Evolutionary conservation across 2,797 vertebrate species (phyloP), one percentile per base, ranked within the genome.

Genomic region (Melanotaenia pygmaea): DNA sequence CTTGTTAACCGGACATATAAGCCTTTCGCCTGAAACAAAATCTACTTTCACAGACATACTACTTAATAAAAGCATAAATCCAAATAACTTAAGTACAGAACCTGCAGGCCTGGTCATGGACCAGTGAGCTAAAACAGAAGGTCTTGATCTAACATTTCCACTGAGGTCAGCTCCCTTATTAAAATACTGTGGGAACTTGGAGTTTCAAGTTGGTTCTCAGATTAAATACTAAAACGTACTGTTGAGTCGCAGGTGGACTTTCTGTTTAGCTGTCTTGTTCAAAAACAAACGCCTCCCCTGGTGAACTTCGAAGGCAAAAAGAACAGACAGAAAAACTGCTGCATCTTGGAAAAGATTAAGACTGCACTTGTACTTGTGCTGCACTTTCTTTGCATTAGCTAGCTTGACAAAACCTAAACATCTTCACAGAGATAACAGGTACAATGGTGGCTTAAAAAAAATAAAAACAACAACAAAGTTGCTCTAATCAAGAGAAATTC

Each of bases 281-380:
- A 63, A 62, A 64, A 80, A 51, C 22, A 69, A 78, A 66, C 5
- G 0, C 58, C 53, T 61, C 51, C 32, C 30, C 16, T 35, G 7
- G 43, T 1, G 26, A 76, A 56, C 30, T 28, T 32, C 11, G 45
- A 64, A 5, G 58, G 22, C 24, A 62, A 61, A 75, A 28, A 28
- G 28, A 28, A 28, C 28, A 28, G 22, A 61, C 43, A 20, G 43
- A 45, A 7, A 45, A 18, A 45, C 43, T 7, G 37, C 37, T 38
- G 37, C 37, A 38, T 38, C 37, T 38, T 38, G 12, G 37, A 38
- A 38, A 38, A 38, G 37, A 38, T 38, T 38, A 5, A 38, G 3
- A 38, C 11, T 3, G 10, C 5, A 20, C 16, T 45, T 45, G 16
- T 45, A 45, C 0, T 45, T 20, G 43, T 5, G 40, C 40, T 18